These are phyloP conservation scores for Lypha dubia DNA, from an alignment of 2,888 invertebrate genomes.

Conservation along the genomic window DNA sequence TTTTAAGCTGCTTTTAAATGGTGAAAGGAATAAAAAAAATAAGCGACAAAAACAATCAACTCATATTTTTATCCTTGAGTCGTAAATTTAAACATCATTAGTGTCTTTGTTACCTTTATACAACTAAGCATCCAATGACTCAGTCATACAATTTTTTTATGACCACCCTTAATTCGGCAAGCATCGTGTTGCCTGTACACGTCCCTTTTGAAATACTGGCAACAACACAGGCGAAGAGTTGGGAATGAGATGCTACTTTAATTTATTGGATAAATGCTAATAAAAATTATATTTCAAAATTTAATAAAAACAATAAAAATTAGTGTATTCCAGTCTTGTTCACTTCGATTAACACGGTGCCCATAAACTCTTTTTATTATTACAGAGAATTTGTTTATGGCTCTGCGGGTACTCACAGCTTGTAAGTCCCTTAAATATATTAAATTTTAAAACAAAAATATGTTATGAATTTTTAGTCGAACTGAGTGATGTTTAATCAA, in stretches of 20 bases:
- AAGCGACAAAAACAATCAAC: conserved; percentile 10
- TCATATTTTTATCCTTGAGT: conserved; percentile 21
- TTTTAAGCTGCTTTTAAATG: conserved; percentile 42
- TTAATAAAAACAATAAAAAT: neutral
- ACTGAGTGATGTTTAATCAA: no score
- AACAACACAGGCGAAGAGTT: neutral
- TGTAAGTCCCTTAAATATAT: no score
- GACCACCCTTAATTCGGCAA: conserved; percentile 5
- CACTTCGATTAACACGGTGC: neutral
- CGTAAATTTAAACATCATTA: neutral
- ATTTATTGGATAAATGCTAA: neutral
- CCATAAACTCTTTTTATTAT: neutral
- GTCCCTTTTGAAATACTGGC: neutral
- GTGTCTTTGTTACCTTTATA: neutral
- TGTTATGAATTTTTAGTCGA: no score
- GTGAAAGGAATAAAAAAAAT: neutral
- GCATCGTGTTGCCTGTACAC: conserved; percentile 35
- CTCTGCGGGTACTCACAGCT: no score
- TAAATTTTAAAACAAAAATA: no score
- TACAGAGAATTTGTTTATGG: neutral
- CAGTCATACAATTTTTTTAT: conserved; percentile 8
- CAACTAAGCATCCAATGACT: neutral
- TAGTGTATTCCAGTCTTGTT: neutral
- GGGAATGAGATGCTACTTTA: neutral
- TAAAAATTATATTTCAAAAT: conserved; percentile 7